Evolutionary conservation across 2,113 vertebrate genomes (phyloP).

Genomic region (Triplophysa siluroides): DNA sequence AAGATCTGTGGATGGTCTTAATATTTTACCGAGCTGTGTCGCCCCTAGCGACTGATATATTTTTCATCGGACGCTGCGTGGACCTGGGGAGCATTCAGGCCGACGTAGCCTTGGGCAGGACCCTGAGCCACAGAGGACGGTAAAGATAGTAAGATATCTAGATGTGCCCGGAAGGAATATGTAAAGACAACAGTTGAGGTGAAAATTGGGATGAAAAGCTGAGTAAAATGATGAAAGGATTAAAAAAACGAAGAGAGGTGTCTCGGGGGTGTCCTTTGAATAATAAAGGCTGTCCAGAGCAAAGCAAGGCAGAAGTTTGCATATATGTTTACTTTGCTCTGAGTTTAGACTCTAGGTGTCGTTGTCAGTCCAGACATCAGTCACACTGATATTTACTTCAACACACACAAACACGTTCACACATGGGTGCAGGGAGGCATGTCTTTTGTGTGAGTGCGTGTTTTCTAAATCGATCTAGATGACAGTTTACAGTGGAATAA

Average conservation of each 20-base stretch:
- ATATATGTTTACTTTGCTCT: background rate
- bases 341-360: conserved; percentile 35
- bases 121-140: conserved; percentile 13
- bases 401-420: background rate
- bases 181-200: background rate
- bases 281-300: background rate
- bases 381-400: background rate
- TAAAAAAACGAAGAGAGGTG: background rate
- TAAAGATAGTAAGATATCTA: conserved; percentile 30
- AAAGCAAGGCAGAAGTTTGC: too few relatives aligned
- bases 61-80: conserved; percentile 57
- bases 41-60: conserved; percentile 60
- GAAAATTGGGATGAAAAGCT: conserved; percentile 18
- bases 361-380: conserved; percentile 45
- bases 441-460: too few relatives aligned
- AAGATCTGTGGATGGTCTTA: conserved; percentile 60
- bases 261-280: background rate
- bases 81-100: conserved; percentile 36
- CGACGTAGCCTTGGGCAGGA: conserved; percentile 17
- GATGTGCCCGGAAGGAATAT: conserved; percentile 26
- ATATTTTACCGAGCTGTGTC: conserved; percentile 63
- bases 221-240: background rate
- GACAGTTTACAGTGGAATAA: too few relatives aligned
- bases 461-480: too few relatives aligned
- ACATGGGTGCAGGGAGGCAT: background rate